Percentiles rank a stretch among this genome's conserved stretches.
phyloP scores from a whole-genome alignment of 2,888 invertebrate species.

The Ptychoptera albimana region DNA sequence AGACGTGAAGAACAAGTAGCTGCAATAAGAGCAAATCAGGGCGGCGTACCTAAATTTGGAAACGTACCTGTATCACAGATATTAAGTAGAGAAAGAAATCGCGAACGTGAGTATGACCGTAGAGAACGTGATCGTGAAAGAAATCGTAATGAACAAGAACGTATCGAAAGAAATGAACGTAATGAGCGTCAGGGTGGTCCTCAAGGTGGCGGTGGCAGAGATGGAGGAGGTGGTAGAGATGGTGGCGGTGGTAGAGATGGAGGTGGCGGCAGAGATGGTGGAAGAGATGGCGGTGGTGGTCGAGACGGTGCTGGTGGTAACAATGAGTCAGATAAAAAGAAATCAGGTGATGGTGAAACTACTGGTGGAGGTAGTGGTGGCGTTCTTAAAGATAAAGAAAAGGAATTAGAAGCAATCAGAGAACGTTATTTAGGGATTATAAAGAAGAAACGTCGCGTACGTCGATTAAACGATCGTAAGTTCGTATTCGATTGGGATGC shows the following conservation, averaged over 20 bases:
- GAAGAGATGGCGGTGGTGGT: constrained; percentile 22
- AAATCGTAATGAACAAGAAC: too few species aligned
- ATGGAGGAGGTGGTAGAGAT: constrained; percentile 31
- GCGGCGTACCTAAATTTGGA: constrained; percentile 12
- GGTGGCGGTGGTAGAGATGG: constrained; percentile 35
- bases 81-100: constrained; percentile 5
- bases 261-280: constrained; percentile 17
- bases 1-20: constrained; percentile 81
- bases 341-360: constrained; percentile 14
- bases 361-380: constrained; percentile 12
- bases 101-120: constrained; percentile 13
- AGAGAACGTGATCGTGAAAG: constrained; percentile 3
- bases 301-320: too few species aligned
- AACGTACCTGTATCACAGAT: constrained; percentile 9
- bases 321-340: constrained; percentile 10
- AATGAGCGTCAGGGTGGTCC: background rate
- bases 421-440: constrained; percentile 87
- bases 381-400: constrained; percentile 64
- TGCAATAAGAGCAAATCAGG: constrained; percentile 52
- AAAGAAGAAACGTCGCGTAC: constrained; percentile 82
- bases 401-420: constrained; percentile 88
- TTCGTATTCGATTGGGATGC: constrained; percentile 99
- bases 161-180: background rate
- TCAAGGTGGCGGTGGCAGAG: constrained; percentile 11
- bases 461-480: constrained; percentile 92